A percentile compares a stretch with the other conserved stretches of the same genome.
These are phyloP conservation scores for Periophthalmodon schlosseri DNA, from an alignment of 2,113 vertebrate species.

Conservation along the genomic window DNA sequence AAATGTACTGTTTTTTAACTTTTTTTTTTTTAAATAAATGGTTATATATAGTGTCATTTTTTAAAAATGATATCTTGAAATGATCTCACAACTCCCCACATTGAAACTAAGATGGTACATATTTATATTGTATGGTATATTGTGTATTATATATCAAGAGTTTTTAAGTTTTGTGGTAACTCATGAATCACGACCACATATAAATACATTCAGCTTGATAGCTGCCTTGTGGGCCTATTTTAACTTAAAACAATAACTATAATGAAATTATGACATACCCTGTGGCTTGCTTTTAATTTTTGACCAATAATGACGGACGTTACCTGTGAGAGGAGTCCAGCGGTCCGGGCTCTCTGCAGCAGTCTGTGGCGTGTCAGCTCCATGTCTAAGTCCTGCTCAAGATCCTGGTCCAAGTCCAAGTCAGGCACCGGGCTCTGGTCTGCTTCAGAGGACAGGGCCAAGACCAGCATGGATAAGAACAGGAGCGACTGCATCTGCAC, in stretches of 20 bases:
- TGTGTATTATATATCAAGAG: too few relatives aligned
- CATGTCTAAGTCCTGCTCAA: not conserved
- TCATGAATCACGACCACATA: too few relatives aligned
- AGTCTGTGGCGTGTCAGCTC: conserved; percentile 8
- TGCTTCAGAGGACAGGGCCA: not conserved
- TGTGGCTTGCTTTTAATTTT: not conserved
- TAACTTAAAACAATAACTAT: not conserved
- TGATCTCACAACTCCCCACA: too few relatives aligned
- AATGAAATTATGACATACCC: too few relatives aligned
- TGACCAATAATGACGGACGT: not conserved
- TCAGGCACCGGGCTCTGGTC: not conserved
- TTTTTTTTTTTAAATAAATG: too few relatives aligned
- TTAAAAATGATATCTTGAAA: too few relatives aligned
- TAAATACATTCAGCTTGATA: too few relatives aligned
- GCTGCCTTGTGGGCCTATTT: not conserved
- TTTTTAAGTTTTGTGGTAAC: too few relatives aligned
- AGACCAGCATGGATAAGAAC: not conserved
- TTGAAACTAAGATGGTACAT: too few relatives aligned
- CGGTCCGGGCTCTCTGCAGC: not conserved
- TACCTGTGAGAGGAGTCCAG: conserved; percentile 7
- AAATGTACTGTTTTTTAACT: too few relatives aligned
- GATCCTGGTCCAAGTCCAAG: not conserved
- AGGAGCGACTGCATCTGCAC: conserved; percentile 3
- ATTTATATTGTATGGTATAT: too few relatives aligned
- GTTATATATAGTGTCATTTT: too few relatives aligned